These are phyloP conservation scores for Spheniscus mendiculus DNA, from an alignment of 2,113 vertebrate species.

Conservation along the genomic window DNA sequence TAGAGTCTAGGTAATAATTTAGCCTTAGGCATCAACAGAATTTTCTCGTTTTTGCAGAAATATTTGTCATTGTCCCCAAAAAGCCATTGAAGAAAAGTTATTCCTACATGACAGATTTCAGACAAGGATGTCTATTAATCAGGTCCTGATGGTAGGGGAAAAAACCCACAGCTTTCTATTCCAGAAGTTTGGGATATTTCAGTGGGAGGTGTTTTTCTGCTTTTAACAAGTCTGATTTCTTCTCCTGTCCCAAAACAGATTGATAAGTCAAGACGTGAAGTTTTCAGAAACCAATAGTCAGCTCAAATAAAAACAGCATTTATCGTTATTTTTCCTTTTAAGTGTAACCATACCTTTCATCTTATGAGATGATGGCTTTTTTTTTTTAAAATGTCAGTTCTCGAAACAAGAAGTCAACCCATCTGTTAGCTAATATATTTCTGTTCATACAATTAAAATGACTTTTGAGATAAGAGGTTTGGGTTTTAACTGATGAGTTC, in stretches of 20 bases:
- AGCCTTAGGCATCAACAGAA: background rate
- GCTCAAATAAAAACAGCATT: background rate
- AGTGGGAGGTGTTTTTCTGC: background rate
- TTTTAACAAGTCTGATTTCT: background rate
- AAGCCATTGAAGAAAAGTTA: background rate
- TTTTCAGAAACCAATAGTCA: background rate
- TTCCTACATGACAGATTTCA: background rate
- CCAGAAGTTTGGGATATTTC: background rate
- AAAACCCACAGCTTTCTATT: background rate
- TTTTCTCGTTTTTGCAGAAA: background rate
- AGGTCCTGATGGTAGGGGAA: background rate
- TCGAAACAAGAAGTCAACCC: background rate
- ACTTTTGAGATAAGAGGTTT: background rate
- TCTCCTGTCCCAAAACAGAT: background rate
- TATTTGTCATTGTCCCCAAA: background rate
- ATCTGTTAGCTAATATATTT: background rate
- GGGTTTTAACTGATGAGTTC: background rate
- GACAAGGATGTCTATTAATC: background rate
- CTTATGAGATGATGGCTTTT: background rate
- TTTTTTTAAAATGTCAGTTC: background rate
- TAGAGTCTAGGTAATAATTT: background rate
- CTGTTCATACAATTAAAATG: background rate
- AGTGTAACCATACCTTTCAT: background rate
- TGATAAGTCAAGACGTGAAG: background rate
- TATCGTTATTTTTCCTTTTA: background rate